These are phyloP conservation scores for Armadillidium nasatum DNA, from an alignment of 1,140 invertebrate genomes.

Conservation along the genomic window DNA sequence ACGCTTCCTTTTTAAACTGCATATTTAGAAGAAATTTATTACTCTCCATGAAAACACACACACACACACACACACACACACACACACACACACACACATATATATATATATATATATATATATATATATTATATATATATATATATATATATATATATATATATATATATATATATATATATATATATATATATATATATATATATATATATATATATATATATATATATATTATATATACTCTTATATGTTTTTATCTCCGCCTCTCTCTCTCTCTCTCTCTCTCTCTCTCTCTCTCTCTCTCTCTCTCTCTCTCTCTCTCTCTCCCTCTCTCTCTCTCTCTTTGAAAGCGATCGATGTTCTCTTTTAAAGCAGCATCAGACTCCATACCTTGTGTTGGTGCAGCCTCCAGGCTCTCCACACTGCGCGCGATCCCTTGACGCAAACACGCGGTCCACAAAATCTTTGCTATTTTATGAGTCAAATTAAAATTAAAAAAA, in stretches of 20 bases:
- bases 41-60: too few relatives aligned
- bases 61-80: too few relatives aligned
- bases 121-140: not conserved
- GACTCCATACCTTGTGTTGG: not conserved
- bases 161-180: not conserved
- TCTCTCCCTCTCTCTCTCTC: not conserved
- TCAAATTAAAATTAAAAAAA: too few relatives aligned
- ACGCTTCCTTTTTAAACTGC: too few relatives aligned
- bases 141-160: not conserved
- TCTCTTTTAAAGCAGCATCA: not conserved
- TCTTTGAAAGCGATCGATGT: not conserved
- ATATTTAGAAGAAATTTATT: too few relatives aligned
- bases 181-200: not conserved
- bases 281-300: conserved; percentile 11
- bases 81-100: too few relatives aligned
- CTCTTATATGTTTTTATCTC: not conserved
- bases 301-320: conserved; percentile 2
- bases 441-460: too few relatives aligned
- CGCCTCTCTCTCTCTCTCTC: not conserved
- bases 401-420: not conserved
- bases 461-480: too few relatives aligned
- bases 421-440: too few relatives aligned
- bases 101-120: too few relatives aligned
- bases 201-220: not conserved
- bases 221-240: not conserved